These are phyloP conservation scores for Meganola albula DNA, from an alignment of 2,888 invertebrate genomes.

Conservation along the genomic window DNA sequence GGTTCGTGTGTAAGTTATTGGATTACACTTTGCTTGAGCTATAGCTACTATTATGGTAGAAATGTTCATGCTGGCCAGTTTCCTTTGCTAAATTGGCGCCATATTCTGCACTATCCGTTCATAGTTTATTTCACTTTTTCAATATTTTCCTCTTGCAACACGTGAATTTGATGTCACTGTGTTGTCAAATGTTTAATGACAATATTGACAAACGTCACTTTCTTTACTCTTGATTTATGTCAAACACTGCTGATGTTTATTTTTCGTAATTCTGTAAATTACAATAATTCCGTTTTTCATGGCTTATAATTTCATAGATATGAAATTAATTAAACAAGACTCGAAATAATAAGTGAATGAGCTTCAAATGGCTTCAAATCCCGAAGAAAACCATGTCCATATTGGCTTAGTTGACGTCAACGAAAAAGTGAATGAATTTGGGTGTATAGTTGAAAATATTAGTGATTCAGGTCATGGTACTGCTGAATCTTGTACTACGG, in stretches of 20 bases:
- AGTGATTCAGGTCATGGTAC: slow-evolving; percentile 53
- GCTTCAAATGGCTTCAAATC: slow-evolving; percentile 47
- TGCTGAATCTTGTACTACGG: slow-evolving; percentile 35
- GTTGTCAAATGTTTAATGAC: too few relatives aligned
- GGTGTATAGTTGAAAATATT: slow-evolving; percentile 32
- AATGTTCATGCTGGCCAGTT: too few relatives aligned
- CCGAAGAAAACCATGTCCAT: slow-evolving; percentile 35
- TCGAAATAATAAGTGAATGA: slow-evolving; percentile 26
- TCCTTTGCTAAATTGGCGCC: too few relatives aligned
- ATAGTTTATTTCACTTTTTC: too few relatives aligned
- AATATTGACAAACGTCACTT: too few relatives aligned
- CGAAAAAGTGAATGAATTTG: slow-evolving; percentile 46
- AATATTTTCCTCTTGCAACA: too few relatives aligned
- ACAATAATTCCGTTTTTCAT: slow-evolving; percentile 37
- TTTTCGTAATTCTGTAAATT: slow-evolving; percentile 40
- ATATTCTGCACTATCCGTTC: too few relatives aligned
- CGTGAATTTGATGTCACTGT: too few relatives aligned
- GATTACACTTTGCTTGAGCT: too few relatives aligned
- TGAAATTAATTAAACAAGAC: slow-evolving; percentile 27
- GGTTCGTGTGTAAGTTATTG: too few relatives aligned
- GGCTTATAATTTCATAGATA: slow-evolving; percentile 29
- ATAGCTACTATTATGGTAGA: too few relatives aligned
- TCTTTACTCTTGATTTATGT: too few relatives aligned
- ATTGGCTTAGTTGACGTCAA: slow-evolving; percentile 53
- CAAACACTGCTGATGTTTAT: slow-evolving; percentile 48